Evolutionary conservation across 2,113 vertebrate genomes (phyloP), one percentile per base, ranked within the genome.

Genomic region (Gallinago undulata): DNA sequence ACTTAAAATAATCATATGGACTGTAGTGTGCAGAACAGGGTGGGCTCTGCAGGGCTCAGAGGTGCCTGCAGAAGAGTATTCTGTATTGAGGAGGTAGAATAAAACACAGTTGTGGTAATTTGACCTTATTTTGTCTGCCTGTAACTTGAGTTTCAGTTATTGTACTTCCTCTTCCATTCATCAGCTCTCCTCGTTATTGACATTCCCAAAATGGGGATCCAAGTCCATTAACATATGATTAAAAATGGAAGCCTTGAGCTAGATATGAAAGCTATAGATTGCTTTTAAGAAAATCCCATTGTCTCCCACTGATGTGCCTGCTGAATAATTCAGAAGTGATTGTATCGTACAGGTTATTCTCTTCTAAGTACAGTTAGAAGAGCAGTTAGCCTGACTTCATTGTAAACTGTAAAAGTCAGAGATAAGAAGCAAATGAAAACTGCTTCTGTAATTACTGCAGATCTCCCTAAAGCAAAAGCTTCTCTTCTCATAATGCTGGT

Each of bases 281-380:
- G 23, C n/a, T 91, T 75, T 83, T 64, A 90, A 50, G 87, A 68
- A 78, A 85, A 79, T 74, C 35, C 43, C 16, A 12, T 82, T 88
- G 33, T 73, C 53, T 90, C 74, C 22, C 33, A 59, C 11, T 68
- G 43, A 37, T 5, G 1, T 21, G 30, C 21, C 12, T 55, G 23
- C n/a, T 67, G 63, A 92, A 53, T 88, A 86, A 86, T 92, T 86
- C 59, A 95, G 33, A 39, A 48, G n/a, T 89, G 80, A 81, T 69
- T 45, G 19, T 85, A 74, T 69, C 45, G 17, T 77, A 57, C 19
- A 41, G 59, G 23, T 79, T 82, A 50, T 69, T 21, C 7, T 27
- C n/a, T 57, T 14, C 13, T 47, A 75, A 70, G 30, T 69, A 12
- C 5, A 17, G n/a, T 19, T 56, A 70, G 31, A 50, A 81, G 37